phyloP scores from a whole-genome alignment of 1,140 invertebrate species.

The Lycorma delicatula region DNA sequence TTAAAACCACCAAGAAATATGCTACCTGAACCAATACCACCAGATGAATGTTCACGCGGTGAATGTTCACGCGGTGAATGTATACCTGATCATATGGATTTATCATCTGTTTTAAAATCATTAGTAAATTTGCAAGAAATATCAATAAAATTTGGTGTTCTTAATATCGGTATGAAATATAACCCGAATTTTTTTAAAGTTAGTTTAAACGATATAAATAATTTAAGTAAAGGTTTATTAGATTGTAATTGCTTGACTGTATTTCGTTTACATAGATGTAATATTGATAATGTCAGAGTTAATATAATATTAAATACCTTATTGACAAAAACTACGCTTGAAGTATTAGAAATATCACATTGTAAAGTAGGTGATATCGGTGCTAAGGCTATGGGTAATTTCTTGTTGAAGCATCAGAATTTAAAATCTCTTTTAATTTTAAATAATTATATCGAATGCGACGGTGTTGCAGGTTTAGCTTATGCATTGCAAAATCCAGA shows the following conservation, averaged over 20 bases:
- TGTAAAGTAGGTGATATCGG: slow-evolving; percentile 35
- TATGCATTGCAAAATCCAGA: slow-evolving; percentile 26
- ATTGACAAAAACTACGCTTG: slow-evolving; percentile 29
- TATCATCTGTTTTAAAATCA: background rate
- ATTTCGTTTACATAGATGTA: slow-evolving; percentile 30
- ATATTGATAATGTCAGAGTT: slow-evolving; percentile 29
- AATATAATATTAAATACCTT: slow-evolving; percentile 31
- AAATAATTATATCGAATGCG: slow-evolving; percentile 33
- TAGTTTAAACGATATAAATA: slow-evolving; percentile 15
- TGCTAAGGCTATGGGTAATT: slow-evolving; percentile 33
- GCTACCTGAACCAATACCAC: background rate
- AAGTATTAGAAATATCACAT: slow-evolving; percentile 34
- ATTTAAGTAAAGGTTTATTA: slow-evolving; percentile 29
- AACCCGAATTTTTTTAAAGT: slow-evolving; percentile 9
- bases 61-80: background rate
- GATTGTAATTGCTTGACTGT: slow-evolving; percentile 29
- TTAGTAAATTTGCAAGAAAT: slow-evolving; percentile 12
- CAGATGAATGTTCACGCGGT: too few species aligned
- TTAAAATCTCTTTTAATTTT: slow-evolving; percentile 31
- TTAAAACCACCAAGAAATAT: slow-evolving; percentile 30
- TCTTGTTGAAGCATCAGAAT: slow-evolving; percentile 26
- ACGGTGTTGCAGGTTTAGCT: slow-evolving; percentile 26
- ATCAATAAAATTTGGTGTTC: slow-evolving; percentile 9
- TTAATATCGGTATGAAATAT: slow-evolving; percentile 9
- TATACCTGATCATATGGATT: slow-evolving; percentile 11